These are phyloP conservation scores for Rhabdomys dilectus DNA, from an alignment of 2,113 vertebrate species.

Conservation along the genomic window DNA sequence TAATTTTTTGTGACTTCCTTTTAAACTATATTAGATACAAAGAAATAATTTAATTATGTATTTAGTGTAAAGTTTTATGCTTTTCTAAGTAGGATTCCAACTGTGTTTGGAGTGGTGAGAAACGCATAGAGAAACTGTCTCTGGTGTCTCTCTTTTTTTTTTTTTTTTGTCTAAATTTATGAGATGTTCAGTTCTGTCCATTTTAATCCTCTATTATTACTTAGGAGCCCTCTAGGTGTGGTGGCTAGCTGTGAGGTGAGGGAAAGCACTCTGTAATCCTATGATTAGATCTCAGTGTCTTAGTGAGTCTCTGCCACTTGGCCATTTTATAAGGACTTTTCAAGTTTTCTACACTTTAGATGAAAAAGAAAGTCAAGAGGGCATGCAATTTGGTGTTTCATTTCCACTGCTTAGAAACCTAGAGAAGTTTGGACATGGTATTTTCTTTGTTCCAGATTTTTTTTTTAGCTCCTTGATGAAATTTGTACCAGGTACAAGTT, in stretches of 20 bases:
- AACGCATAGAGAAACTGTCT: background rate
- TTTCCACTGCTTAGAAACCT: background rate
- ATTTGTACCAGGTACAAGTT: background rate
- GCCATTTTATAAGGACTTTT: background rate
- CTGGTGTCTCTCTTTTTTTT: background rate
- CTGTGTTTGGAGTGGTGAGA: background rate
- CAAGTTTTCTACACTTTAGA: background rate
- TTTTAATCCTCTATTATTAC: background rate
- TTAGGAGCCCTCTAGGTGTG: background rate
- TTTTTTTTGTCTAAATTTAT: background rate
- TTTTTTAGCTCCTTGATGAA: background rate
- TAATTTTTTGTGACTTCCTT: background rate
- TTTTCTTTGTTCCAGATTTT: background rate
- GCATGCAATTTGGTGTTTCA: background rate
- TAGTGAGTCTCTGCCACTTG: background rate
- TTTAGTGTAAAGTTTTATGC: background rate
- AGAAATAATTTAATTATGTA: background rate
- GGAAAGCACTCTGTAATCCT: background rate
- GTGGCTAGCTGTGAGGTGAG: background rate
- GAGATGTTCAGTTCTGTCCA: background rate
- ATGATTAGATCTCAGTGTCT: background rate
- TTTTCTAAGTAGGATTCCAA: background rate
- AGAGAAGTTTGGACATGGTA: background rate
- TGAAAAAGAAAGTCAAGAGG: background rate
- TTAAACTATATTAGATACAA: background rate